Evolutionary conservation across 1,140 invertebrate genomes (phyloP).

Genomic region (Drosophila lacteicornis): DNA sequence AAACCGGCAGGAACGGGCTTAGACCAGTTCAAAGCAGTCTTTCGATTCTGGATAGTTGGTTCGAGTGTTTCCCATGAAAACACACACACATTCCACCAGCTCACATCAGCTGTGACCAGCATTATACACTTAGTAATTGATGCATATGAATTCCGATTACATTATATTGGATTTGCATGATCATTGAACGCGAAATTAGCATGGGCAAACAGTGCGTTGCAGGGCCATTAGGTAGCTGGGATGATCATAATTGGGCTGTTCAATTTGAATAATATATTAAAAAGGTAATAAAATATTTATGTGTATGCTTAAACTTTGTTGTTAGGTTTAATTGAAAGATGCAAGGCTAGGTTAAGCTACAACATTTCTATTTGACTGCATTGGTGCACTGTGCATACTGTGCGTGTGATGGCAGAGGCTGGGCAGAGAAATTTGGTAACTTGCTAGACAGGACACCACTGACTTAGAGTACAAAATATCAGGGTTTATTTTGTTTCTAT

Average conservation of each 20-base stretch:
- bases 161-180: conserved; percentile 34
- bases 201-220: conserved; percentile 22
- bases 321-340: no score
- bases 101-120: conserved; percentile 46
- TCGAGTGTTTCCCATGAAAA: conserved; percentile 13
- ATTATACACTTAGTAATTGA: conserved; percentile 33
- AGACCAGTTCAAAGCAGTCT: conserved; percentile 50
- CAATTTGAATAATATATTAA: no score
- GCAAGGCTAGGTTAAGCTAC: no score
- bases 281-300: no score
- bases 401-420: no score
- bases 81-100: conserved; percentile 17
- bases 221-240: neutral
- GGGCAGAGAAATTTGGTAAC: no score
- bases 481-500: neutral
- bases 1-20: conserved; percentile 47
- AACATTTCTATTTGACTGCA: no score
- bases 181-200: conserved; percentile 13
- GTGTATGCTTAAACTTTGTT: no score
- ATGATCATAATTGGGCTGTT: neutral
- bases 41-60: conserved; percentile 18
- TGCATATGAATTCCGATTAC: conserved; percentile 34
- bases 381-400: no score
- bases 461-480: no score
- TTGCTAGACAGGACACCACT: no score